Evolutionary conservation across 1,140 invertebrate species (phyloP).

Genomic region (Nomia melanderi): DNA sequence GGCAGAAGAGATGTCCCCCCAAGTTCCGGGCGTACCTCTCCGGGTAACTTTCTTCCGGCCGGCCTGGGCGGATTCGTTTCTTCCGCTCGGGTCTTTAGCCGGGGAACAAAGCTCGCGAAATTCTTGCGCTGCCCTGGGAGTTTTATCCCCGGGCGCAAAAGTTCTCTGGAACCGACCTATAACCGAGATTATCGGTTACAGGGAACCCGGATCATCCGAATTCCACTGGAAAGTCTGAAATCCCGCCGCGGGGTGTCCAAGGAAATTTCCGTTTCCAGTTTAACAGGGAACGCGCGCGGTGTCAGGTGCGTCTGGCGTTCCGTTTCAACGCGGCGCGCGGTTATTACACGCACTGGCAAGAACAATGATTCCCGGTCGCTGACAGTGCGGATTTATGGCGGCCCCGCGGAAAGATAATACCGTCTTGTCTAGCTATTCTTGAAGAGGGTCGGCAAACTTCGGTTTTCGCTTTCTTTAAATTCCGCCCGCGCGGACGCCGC

Average conservation of each 20-base stretch:
- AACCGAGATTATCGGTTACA: neutral
- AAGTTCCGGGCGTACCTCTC: neutral
- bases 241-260: too few relatives aligned
- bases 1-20: conserved; percentile 7
- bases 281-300: conserved; percentile 8
- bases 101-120: conserved; percentile 29
- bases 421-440: neutral
- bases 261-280: conserved; percentile 36
- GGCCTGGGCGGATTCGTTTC: conserved; percentile 46
- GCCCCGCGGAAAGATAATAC: conserved; percentile 23
- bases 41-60: conserved; percentile 14
- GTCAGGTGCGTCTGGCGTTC: conserved; percentile 33
- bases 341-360: conserved; percentile 42
- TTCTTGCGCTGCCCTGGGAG: neutral
- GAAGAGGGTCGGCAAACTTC: neutral
- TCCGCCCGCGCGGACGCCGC: neutral
- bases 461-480: neutral
- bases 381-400: conserved; percentile 39
- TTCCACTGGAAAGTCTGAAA: neutral
- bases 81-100: conserved; percentile 34
- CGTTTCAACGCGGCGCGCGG: conserved; percentile 24
- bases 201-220: neutral
- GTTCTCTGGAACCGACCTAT: neutral
- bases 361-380: conserved; percentile 24
- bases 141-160: neutral